A percentile compares a stretch with the other conserved stretches of the same genome.
Conservation (phyloP, 2,113 vertebrate species). For the Bombycilla garrulus region DNA sequence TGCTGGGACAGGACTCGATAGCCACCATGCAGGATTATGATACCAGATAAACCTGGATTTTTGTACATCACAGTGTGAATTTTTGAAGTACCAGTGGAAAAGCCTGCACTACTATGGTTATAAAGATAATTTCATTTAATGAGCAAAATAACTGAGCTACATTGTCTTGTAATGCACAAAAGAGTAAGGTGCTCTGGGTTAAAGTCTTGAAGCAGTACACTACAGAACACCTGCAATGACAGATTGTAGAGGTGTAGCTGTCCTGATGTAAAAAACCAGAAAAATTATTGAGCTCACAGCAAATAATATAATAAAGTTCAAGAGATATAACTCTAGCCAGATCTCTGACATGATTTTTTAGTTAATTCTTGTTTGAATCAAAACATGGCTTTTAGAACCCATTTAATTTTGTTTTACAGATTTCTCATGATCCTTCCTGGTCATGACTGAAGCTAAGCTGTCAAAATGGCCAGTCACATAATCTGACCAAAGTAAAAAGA, state of each 20-base stretch:
- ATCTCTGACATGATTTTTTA: background rate
- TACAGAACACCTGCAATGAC: background rate
- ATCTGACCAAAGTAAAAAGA: background rate
- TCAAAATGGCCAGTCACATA: background rate
- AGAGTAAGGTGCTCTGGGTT: background rate
- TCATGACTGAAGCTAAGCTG: background rate
- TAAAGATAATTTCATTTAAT: background rate
- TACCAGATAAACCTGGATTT: background rate
- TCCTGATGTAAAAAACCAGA: background rate
- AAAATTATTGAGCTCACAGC: background rate
- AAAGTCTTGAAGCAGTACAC: background rate
- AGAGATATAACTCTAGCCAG: background rate
- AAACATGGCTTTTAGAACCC: background rate
- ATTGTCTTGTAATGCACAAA: background rate
- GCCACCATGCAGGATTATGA: background rate
- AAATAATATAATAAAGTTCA: background rate
- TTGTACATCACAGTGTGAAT: background rate
- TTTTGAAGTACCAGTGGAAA: background rate
- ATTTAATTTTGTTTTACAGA: background rate
- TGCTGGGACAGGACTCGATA: background rate
- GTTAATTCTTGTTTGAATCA: background rate
- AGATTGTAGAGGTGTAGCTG: accelerated
- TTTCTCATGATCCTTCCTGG: background rate
- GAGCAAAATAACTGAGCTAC: background rate
- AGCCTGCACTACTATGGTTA: background rate